Conservation (phyloP, 2,797 vertebrate species). For the Arremon aurantiirostris region DNA sequence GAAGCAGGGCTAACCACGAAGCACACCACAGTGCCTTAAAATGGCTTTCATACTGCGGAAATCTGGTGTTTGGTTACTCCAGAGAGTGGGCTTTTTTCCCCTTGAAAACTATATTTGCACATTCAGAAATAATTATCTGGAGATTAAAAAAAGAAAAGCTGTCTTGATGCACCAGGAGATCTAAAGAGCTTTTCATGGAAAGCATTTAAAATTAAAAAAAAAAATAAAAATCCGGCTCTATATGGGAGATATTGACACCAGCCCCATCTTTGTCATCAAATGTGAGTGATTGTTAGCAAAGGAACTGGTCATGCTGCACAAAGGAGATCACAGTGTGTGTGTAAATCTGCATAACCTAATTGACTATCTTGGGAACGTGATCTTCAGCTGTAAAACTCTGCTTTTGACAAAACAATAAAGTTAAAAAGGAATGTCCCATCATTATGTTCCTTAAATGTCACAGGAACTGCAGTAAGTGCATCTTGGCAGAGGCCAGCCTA, state of each 20-base stretch:
- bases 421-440: conserved; percentile 66
- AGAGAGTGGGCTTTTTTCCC: not conserved
- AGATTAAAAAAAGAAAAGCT: conserved; percentile 10
- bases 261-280: conserved; percentile 14
- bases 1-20: conserved; percentile 65
- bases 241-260: conserved; percentile 24
- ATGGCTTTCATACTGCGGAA: conserved; percentile 62
- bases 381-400: conserved; percentile 61
- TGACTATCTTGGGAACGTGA: conserved; percentile 52
- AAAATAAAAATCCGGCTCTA: not conserved
- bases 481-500: conserved; percentile 43
- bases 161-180: conserved; percentile 5
- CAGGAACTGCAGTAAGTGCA: conserved; percentile 64
- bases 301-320: conserved; percentile 26
- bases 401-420: conserved; percentile 60
- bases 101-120: conserved; percentile 42
- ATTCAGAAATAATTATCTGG: conserved; percentile 58
- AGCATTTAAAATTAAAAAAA: not conserved
- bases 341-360: conserved; percentile 61
- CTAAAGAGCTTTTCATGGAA: conserved; percentile 41
- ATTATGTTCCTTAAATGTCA: conserved; percentile 66
- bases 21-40: conserved; percentile 65
- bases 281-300: conserved; percentile 11
- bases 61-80: conserved; percentile 55
- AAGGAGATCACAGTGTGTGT: conserved; percentile 22